Evolutionary conservation across 2,797 vertebrate genomes (phyloP).

Genomic region (Anabacerthia variegaticeps): DNA sequence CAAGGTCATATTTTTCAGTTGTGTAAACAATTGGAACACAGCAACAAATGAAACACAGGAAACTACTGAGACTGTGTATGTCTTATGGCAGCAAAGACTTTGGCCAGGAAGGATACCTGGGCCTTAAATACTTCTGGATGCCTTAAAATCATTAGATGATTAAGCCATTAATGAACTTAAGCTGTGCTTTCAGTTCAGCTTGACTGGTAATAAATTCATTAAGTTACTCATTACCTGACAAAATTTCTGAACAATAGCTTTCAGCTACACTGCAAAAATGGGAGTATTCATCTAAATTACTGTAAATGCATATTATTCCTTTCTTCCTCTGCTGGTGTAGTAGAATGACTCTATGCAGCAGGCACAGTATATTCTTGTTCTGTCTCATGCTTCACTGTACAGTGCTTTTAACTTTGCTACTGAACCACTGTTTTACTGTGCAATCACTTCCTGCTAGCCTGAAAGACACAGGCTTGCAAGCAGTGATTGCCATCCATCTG

Average conservation of each 20-base stretch:
- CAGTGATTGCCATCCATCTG: background rate
- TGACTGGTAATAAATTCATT: slow-evolving; percentile 29
- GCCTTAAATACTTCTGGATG: background rate
- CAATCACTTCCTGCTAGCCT: background rate
- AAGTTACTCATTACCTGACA: background rate
- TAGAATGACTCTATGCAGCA: background rate
- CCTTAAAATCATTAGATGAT: slow-evolving; percentile 29
- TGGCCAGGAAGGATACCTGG: background rate
- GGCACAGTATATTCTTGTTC: background rate
- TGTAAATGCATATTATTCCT: background rate
- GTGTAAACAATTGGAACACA: background rate
- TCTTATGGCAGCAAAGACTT: background rate
- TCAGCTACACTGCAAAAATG: background rate
- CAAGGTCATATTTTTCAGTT: background rate
- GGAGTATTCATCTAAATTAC: slow-evolving; percentile 31
- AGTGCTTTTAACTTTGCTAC: background rate
- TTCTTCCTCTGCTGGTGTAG: background rate
- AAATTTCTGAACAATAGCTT: background rate
- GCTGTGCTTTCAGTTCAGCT: background rate
- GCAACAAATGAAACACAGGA: background rate
- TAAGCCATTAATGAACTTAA: slow-evolving; percentile 42
- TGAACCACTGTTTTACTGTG: background rate
- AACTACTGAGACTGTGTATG: background rate
- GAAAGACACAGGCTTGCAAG: background rate
- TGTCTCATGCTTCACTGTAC: background rate